These are phyloP conservation scores for Oostethus manadensis DNA, from an alignment of 2,113 vertebrate genomes.

Conservation along the genomic window DNA sequence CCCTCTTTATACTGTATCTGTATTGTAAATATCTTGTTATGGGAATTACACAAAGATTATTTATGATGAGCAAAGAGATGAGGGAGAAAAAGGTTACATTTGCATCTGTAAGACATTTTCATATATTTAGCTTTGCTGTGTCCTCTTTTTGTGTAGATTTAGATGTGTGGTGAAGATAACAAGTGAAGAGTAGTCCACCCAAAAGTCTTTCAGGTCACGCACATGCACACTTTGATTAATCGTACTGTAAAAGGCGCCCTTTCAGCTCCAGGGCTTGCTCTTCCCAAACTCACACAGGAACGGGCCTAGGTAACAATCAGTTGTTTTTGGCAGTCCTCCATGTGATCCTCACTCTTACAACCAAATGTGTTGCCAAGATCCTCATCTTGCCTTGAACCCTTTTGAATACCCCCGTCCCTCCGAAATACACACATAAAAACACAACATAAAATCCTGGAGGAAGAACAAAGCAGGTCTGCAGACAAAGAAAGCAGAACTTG, in stretches of 20 bases:
- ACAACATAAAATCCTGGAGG: conserved; percentile 12
- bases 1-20: too few relatives aligned
- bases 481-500: conserved; percentile 40
- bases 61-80: not conserved
- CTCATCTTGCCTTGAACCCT: conserved; percentile 40
- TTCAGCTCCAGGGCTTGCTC: conserved; percentile 51
- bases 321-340: conserved; percentile 62
- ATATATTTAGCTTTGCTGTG: conserved; percentile 11
- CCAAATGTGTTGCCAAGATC: conserved; percentile 46
- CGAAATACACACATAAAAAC: conserved; percentile 30
- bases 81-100: conserved; percentile 10
- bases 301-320: conserved; percentile 57
- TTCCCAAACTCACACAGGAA: conserved; percentile 48
- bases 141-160: conserved; percentile 36
- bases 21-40: not conserved
- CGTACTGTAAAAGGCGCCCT: conserved; percentile 55
- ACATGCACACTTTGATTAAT: conserved; percentile 26
- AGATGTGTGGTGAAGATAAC: conserved; percentile 22
- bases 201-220: conserved; percentile 25
- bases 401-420: conserved; percentile 30
- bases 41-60: not conserved
- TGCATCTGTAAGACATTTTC: not conserved
- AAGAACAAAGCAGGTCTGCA: not conserved
- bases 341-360: conserved; percentile 43
- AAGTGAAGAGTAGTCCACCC: conserved; percentile 34